Evolutionary conservation across 53 echinoderm and acorn worm genomes (phyloP), one percentile per base, ranked within the genome.

Genomic region (Stichopus horrens): DNA sequence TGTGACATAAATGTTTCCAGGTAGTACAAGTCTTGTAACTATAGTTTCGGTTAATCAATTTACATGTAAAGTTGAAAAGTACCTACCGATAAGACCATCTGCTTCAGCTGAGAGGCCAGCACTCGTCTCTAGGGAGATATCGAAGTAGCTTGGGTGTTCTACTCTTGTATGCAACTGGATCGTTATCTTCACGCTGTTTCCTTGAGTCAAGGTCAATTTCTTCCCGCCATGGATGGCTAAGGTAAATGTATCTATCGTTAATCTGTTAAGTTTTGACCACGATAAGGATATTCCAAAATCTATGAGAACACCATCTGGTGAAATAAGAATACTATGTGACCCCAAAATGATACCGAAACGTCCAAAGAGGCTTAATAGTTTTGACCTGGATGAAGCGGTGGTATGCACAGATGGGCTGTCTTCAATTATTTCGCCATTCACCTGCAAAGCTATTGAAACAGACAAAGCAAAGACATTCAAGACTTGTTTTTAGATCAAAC

Each of bases 11-110:
- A 37, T 37, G 37, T 37, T 37, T 37, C 37, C 37, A 37, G 37
- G 37, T 37, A 37, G 37, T 37, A 37, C 37, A 37, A 37, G 37
- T 37, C 37, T 37, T 37, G 37, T 37, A 37, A 37, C 37, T 37
- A 37, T 37, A 37, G 37, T 37, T 37, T 37, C 37, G 37, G 37
- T 37, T 0, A 37, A 37, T 37, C 0, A 2, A 37, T 37, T 37
- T 37, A 37, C 37, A 37, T 37, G 37, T 37, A 37, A 37, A 37
- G 37, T 37, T 37, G 37, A 37, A 37, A 37, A 37, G 37, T 9
- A 22, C 84, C 58, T 14, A 83, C 84, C 84, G 5, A 83, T 83
- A 9, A 83, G 58, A 83, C 84, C 84, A 60, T 21, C 19, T n/a
- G 65, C 84, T 1, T 20, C 57, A 65, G 60, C 14, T 9, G 84